A percentile compares a stretch with the other conserved stretches of the same genome.
Conservation (phyloP, 2,888 invertebrate species). For the Napeogenes inachia region DNA sequence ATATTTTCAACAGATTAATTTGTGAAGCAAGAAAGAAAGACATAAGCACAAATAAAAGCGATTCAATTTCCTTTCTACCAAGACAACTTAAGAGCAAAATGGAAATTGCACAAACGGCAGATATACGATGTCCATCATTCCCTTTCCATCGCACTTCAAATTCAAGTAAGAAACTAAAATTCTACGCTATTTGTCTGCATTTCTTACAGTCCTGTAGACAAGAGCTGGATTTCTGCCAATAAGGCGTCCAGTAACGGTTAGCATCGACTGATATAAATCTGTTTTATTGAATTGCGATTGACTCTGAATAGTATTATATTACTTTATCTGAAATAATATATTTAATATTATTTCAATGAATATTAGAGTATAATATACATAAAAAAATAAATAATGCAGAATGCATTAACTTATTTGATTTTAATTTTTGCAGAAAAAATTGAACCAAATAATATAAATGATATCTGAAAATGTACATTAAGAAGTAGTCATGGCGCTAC, state of each 20-base stretch:
- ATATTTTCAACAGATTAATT: no score
- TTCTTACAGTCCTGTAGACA: constrained; percentile 4
- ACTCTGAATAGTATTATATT: constrained; percentile 11
- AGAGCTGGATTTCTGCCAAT: constrained; percentile 26
- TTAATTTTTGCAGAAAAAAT: no score
- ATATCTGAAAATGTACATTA: no score
- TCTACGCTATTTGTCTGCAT: constrained; percentile 1
- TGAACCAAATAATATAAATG: no score
- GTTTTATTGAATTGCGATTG: constrained; percentile 30
- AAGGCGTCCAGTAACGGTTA: constrained; percentile 24
- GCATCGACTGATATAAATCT: constrained; percentile 29
- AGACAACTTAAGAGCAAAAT: background rate
- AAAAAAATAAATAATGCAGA: no score
- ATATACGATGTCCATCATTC: background rate
- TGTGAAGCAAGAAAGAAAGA: no score
- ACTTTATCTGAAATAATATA: background rate
- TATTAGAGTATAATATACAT: no score
- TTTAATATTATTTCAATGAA: background rate
- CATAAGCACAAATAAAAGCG: no score
- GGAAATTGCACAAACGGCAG: background rate
- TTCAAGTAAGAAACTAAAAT: background rate
- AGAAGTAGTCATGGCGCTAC: no score
- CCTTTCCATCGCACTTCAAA: constrained; percentile 2
- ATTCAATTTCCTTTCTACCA: background rate
- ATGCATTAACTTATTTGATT: no score